phyloP scores from a whole-genome alignment of 2,888 invertebrate species.

The Archaeoteleia sp. region DNA sequence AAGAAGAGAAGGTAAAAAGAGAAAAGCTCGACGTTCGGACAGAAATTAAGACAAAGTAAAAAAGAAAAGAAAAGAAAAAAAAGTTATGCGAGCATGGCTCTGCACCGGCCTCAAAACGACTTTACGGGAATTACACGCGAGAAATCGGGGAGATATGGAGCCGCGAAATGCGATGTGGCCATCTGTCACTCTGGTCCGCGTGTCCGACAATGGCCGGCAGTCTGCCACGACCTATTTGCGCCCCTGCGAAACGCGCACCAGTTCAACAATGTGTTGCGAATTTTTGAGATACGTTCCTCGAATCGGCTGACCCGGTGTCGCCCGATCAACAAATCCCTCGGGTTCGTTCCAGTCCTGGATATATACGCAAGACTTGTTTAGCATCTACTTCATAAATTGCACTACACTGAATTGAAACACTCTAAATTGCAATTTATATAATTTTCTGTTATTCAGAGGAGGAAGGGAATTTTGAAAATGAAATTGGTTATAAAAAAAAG shows the following conservation, averaged over 20 bases:
- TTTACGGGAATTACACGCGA: conserved; percentile 74
- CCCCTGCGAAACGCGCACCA: conserved; percentile 29
- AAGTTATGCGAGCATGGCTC: conserved; percentile 26
- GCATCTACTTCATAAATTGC: conserved; percentile 24
- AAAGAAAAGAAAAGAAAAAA: conserved; percentile 32
- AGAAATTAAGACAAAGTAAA: conserved; percentile 65
- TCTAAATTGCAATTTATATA: too few species aligned
- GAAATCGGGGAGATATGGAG: conserved; percentile 74
- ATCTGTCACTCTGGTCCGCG: conserved; percentile 71
- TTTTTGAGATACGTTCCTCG: conserved; percentile 43
- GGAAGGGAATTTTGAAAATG: too few species aligned
- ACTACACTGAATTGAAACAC: too few species aligned
- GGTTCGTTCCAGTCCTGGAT: conserved; percentile 37
- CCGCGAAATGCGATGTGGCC: conserved; percentile 74
- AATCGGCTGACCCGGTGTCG: conserved; percentile 37
- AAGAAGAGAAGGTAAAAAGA: conserved; percentile 46
- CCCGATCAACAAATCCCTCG: conserved; percentile 42
- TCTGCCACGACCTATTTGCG: conserved; percentile 43
- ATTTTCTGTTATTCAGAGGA: too few species aligned
- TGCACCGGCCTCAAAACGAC: conserved; percentile 67
- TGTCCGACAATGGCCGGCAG: conserved; percentile 58
- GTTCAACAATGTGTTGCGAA: conserved; percentile 44
- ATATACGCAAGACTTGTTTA: conserved; percentile 28
- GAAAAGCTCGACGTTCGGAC: conserved; percentile 41
- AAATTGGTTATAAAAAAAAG: too few species aligned